Conservation (phyloP, 1,140 invertebrate species). For the Diploscapter pachys region DNA sequence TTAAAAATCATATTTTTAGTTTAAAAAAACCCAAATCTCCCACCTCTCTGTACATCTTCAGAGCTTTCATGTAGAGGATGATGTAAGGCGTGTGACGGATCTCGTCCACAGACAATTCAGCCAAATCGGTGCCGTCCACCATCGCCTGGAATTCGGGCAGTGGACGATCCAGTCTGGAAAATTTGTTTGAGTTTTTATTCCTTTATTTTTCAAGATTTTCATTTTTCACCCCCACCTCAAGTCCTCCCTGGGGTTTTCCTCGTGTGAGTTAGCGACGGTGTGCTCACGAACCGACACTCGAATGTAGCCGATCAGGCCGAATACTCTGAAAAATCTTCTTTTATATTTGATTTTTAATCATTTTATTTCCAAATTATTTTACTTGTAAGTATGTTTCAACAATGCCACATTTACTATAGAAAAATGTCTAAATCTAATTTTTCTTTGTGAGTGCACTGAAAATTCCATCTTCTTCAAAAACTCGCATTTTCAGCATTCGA, state of each 20-base stretch:
- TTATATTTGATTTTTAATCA: constrained; percentile 2
- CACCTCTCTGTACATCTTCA: constrained; percentile 71
- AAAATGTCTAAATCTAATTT: too few species aligned
- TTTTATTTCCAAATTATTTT: too few species aligned
- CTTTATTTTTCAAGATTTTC: too few species aligned
- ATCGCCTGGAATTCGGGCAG: constrained; percentile 70
- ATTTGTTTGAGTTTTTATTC: not conserved
- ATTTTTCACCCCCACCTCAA: constrained; percentile 63
- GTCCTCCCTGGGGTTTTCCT: constrained; percentile 35
- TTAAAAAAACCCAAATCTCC: not conserved
- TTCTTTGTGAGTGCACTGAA: too few species aligned
- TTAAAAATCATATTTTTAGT: too few species aligned
- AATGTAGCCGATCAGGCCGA: constrained; percentile 86
- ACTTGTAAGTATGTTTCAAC: too few species aligned
- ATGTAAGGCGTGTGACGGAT: constrained; percentile 86
- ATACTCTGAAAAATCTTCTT: constrained; percentile 49
- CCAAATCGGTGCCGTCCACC: constrained; percentile 73
- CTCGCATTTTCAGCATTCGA: not conserved
- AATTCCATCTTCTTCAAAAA: too few species aligned
- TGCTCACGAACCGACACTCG: constrained; percentile 86
- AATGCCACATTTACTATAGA: too few species aligned
- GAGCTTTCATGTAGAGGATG: constrained; percentile 80
- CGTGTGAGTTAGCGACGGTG: constrained; percentile 61
- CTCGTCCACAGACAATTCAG: constrained; percentile 68
- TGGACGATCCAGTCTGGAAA: constrained; percentile 70